Base-by-base conservation (phyloP, 2,797 vertebrate genomes). In the Poeciliopsis paucimaculata region DNA sequence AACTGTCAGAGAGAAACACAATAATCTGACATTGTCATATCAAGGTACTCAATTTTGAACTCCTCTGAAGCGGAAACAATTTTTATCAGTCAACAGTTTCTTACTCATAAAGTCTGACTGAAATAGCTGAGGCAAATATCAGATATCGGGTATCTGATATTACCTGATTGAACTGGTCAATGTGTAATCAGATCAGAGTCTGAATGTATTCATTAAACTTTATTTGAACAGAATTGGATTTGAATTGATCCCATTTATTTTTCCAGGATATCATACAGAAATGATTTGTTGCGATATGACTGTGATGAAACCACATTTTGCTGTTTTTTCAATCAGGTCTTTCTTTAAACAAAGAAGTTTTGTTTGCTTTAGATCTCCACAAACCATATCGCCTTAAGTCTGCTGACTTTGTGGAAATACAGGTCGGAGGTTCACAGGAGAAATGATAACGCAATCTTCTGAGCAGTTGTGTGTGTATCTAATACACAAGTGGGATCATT, bases 371-470 rank as follows among this genome's bases (percentile, higher is more conserved):
- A 18, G 46, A 39, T 45, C 26, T 76, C 49, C 47, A 45, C 45
- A 45, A 34, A 70, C 53, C 39, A 49, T 51, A 83, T 46, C 1
- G 8, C 6, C 26, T 71, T 55, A 60, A 73, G 46, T 83, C 23
- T 72, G 84, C 88, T 91, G 89, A 91, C 73, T 82, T 51, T 31
- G 84, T 76, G 46, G 72, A 90, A 84, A 79, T 36, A 72, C 39
- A 82, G 88, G 80, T 83, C 72, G 11, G 72, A 87, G 2, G 90
- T 90, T 89, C 83, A 83, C 64, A 82, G 43, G 75, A 83, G 73
- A 53, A 87, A 87, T 81, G 81, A 80, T 74, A 12, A 84, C 26
- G 80, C 82, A 83, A 74, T 81, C 74, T 62, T 55, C 36, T 53
- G 62, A 78, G 68, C 34, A 16, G 45, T 36, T 73, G 41, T 23